Conservation (phyloP, 2,888 invertebrate species). For the Drosophila conformis region DNA sequence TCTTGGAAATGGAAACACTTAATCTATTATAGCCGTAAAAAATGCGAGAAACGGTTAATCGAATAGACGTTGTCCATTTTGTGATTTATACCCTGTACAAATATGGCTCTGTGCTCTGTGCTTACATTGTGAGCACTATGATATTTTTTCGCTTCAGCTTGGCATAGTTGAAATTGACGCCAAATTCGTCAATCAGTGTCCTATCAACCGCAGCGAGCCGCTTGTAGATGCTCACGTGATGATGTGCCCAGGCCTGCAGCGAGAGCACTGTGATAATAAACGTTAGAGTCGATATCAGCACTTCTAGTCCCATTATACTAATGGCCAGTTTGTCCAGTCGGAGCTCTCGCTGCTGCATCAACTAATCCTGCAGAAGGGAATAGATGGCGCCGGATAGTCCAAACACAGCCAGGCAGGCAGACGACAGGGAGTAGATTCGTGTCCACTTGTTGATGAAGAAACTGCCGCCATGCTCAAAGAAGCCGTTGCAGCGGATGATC, state of each 20-base stretch:
- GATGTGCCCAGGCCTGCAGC: conserved; percentile 53
- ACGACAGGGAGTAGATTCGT: conserved; percentile 53
- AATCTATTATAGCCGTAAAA: no score
- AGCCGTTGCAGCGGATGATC: conserved; percentile 65
- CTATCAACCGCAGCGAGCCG: conserved; percentile 70
- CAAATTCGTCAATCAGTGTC: conserved; percentile 63
- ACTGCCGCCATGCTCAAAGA: conserved; percentile 24
- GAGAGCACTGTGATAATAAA: conserved; percentile 59
- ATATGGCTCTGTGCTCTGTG: not conserved
- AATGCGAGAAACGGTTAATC: no score
- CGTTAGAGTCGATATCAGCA: conserved; percentile 64
- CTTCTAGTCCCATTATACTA: conserved; percentile 64
- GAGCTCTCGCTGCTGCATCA: conserved; percentile 29
- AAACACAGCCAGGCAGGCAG: conserved; percentile 26
- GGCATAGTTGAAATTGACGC: conserved; percentile 71
- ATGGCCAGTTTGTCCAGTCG: conserved; percentile 68
- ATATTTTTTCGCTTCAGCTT: conserved; percentile 70
- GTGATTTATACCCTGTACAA: not conserved
- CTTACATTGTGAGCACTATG: conserved; percentile 53
- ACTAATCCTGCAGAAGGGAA: conserved; percentile 35
- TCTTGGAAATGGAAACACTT: no score
- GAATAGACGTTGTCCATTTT: not conserved
- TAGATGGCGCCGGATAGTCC: conserved; percentile 49
- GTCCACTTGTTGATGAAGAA: conserved; percentile 57
- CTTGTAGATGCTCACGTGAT: conserved; percentile 64